Evolutionary conservation across 92 coral and sea anemone genomes (phyloP).

Genomic region (Metridium senile): DNA sequence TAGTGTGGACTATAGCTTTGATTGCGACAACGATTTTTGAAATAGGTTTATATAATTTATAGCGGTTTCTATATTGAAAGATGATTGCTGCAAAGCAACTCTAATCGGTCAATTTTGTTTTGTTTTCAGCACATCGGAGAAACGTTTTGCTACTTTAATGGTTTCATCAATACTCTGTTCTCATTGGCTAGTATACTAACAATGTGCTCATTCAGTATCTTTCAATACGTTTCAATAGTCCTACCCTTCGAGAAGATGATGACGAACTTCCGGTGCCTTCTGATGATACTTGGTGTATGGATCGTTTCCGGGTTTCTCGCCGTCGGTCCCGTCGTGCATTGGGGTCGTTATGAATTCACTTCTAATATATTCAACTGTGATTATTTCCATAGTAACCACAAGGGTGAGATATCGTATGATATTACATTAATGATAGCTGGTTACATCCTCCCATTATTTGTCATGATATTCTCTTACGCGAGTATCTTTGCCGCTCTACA

Average conservation of each 20-base stretch:
- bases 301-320: conserved; percentile 77
- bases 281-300: conserved; percentile 91
- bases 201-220: conserved; percentile 64
- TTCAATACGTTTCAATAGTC: conserved; percentile 74
- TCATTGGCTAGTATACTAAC: conserved; percentile 74
- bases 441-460: conserved; percentile 62
- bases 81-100: too few relatives aligned
- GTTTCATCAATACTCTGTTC: conserved; percentile 77
- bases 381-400: conserved; percentile 66
- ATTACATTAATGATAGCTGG: conserved; percentile 81
- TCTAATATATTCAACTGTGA: conserved; percentile 93
- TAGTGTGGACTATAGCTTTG: too few relatives aligned
- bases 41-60: too few relatives aligned
- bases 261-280: conserved; percentile 86
- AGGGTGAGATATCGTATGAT: conserved; percentile 78
- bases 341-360: conserved; percentile 98
- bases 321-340: conserved; percentile 82
- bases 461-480: conserved; percentile 73
- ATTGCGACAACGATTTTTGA: too few relatives aligned
- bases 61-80: too few relatives aligned
- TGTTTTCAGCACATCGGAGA: conserved; percentile 77
- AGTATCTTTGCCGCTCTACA: conserved; percentile 69
- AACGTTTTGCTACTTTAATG: conserved; percentile 81
- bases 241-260: conserved; percentile 68
- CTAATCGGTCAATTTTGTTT: too few relatives aligned